These are phyloP conservation scores for Phocoena sinus DNA, from an alignment of 2,113 vertebrate genomes.

Conservation along the genomic window DNA sequence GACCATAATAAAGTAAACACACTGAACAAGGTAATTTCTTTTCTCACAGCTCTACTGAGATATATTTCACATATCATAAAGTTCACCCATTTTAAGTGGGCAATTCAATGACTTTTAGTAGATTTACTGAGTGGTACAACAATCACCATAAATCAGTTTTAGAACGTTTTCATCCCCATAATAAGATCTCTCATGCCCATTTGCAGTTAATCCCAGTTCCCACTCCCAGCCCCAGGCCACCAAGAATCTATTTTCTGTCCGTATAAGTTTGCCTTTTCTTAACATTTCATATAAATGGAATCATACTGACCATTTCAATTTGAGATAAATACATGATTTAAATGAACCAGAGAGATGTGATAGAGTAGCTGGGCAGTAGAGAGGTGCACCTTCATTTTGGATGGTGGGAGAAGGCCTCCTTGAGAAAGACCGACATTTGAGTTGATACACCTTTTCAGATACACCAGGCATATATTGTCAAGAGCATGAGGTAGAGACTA, in stretches of 20 bases:
- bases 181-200: not conserved
- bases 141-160: not conserved
- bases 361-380: not conserved
- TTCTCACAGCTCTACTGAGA: not conserved
- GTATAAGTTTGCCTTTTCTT: constrained; percentile 1
- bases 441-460: not conserved
- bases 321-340: not conserved
- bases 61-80: not conserved
- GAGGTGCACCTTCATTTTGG: not conserved
- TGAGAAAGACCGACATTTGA: not conserved
- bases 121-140: not conserved
- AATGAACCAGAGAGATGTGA: not conserved
- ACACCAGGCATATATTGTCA: not conserved
- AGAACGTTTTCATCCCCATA: not conserved
- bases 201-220: not conserved
- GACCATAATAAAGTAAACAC: not conserved
- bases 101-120: not conserved
- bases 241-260: not conserved
- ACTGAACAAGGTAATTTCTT: not conserved
- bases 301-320: not conserved
- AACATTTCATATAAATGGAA: not conserved
- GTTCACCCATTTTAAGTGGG: not conserved
- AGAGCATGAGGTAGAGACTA: not conserved
- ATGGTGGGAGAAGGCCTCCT: not conserved
- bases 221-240: not conserved